Conservation (phyloP, 2,113 vertebrate species). For the Chlamydotis undulata region DNA sequence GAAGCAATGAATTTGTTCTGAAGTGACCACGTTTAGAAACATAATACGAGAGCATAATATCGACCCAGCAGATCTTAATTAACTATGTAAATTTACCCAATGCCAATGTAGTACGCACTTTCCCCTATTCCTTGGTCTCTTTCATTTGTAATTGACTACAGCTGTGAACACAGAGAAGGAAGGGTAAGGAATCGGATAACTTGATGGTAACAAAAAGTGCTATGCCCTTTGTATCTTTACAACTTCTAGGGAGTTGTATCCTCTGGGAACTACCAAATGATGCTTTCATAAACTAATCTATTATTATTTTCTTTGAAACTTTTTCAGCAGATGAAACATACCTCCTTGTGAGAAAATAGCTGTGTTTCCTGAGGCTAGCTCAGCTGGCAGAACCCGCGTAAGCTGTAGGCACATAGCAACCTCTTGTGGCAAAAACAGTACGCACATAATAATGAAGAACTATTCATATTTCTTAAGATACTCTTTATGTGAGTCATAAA, state of each 20-base stretch:
- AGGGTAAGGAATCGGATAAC: background rate
- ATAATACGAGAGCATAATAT: background rate
- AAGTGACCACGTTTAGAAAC: background rate
- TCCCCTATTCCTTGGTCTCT: background rate
- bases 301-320: background rate
- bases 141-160: background rate
- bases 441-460: background rate
- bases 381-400: background rate
- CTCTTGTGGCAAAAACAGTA: slow-evolving; percentile 44
- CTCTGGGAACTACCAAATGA: background rate
- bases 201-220: too few species aligned
- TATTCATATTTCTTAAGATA: background rate
- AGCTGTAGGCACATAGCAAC: background rate
- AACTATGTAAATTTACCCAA: too few species aligned
- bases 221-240: background rate
- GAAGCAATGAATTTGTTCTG: background rate
- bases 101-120: rapidly evolving
- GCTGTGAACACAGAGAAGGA: background rate
- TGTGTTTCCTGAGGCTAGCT: background rate
- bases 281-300: background rate
- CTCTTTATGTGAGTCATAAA: background rate
- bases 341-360: background rate
- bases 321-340: background rate
- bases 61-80: background rate
- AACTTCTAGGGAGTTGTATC: background rate